Conservation (phyloP, 2,797 vertebrate genomes). For the Eulemur mongoz region DNA sequence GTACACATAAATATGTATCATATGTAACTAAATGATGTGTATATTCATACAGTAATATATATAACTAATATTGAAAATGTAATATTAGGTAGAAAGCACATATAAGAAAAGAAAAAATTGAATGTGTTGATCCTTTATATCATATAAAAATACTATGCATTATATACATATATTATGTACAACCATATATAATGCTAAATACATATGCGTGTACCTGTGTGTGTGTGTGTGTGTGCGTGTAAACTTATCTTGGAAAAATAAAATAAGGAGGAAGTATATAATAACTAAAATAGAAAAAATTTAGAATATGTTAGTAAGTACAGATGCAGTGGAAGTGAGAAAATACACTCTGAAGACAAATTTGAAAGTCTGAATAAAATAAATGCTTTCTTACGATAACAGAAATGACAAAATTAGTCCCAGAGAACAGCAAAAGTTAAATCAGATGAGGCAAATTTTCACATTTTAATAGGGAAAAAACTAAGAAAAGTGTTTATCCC, state of each 20-base stretch:
- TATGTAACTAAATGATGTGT: background rate
- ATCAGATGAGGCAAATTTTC: constrained; percentile 12
- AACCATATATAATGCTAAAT: background rate
- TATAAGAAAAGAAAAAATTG: background rate
- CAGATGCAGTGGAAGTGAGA: background rate
- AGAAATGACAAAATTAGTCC: constrained; percentile 29
- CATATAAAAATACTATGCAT: background rate
- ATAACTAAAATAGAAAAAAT: background rate
- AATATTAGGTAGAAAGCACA: background rate
- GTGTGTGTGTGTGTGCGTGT: background rate
- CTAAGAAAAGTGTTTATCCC: background rate
- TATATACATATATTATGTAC: background rate
- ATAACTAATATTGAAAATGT: background rate
- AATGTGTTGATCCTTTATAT: background rate
- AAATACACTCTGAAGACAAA: constrained; percentile 32
- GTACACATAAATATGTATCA: background rate
- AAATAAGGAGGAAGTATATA: background rate
- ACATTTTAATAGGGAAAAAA: background rate
- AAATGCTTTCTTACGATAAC: constrained; percentile 14
- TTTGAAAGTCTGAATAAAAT: constrained; percentile 49
- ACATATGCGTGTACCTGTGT: background rate
- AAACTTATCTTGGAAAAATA: constrained; percentile 58
- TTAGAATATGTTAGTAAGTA: constrained; percentile 1
- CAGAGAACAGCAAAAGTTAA: background rate
- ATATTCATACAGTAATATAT: background rate